phyloP scores from a whole-genome alignment of 1,140 invertebrate genomes.

The Adelges cooleyi region DNA sequence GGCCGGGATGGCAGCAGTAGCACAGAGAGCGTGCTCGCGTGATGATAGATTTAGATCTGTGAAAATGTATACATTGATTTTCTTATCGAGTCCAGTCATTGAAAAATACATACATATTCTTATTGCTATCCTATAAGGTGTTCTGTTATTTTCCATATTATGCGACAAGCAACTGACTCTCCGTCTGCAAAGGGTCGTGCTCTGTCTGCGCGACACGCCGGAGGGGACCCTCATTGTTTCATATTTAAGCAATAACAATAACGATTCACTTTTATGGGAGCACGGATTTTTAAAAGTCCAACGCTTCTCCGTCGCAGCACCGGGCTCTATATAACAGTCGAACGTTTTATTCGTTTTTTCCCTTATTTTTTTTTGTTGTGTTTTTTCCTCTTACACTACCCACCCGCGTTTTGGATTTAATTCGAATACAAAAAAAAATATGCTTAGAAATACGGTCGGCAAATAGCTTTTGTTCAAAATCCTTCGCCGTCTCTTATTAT shows the following conservation, averaged over 20 bases:
- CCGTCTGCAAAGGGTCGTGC: neutral
- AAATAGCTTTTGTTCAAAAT: no score
- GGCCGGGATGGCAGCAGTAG: no score
- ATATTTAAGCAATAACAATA: conserved; percentile 27
- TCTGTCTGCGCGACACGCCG: neutral
- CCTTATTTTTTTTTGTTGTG: neutral
- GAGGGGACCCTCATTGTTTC: neutral
- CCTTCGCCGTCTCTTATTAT: no score
- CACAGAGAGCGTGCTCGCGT: no score
- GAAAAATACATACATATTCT: no score
- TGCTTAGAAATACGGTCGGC: no score
- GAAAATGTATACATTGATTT: no score
- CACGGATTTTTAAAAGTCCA: conserved; percentile 20
- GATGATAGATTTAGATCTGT: no score
- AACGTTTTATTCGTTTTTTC: no score
- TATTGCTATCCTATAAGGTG: no score
- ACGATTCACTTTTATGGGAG: conserved; percentile 23
- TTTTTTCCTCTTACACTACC: neutral
- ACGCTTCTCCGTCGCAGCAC: neutral
- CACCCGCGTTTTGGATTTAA: conserved; percentile 1
- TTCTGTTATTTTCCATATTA: neutral
- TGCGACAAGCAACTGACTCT: conserved; percentile 3
- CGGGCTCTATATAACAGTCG: no score
- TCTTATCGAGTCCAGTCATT: no score
- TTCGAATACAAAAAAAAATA: neutral